Percentiles rank a stretch among this genome's conserved stretches.
phyloP scores from a whole-genome alignment of 2,888 invertebrate species.

The Polydrusus pterygomalis region DNA sequence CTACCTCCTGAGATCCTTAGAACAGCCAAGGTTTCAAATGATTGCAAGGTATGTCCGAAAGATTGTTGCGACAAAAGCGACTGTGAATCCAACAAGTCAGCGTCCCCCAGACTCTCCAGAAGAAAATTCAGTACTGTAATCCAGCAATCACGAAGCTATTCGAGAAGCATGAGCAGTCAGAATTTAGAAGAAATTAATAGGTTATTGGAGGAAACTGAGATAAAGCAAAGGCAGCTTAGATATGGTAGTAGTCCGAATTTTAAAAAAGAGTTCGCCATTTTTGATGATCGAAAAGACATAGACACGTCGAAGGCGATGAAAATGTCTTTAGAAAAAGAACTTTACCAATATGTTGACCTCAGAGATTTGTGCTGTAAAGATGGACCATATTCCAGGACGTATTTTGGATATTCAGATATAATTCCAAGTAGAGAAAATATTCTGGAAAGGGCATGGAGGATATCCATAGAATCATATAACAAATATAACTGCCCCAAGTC shows the following conservation, averaged over 20 bases:
- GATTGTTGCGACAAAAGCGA: conserved; percentile 8
- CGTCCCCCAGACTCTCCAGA: neutral
- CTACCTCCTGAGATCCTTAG: conserved; percentile 43
- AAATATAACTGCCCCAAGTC: conserved; percentile 32
- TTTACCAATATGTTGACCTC: conserved; percentile 31
- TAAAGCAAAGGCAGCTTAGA: conserved; percentile 27
- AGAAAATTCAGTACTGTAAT: conserved; percentile 36
- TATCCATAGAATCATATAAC: conserved; percentile 49
- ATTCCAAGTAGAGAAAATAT: conserved; percentile 55
- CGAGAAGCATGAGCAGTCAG: conserved; percentile 47
- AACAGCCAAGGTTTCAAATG: conserved; percentile 31
- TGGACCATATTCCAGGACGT: conserved; percentile 20
- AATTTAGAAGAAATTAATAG: conserved; percentile 57
- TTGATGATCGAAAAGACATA: conserved; percentile 29
- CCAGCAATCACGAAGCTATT: conserved; percentile 47
- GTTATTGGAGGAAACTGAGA: conserved; percentile 57
- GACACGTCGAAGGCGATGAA: conserved; percentile 28
- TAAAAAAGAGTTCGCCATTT: conserved; percentile 27
- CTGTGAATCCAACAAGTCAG: neutral
- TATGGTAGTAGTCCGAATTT: neutral
- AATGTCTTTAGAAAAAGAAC: conserved; percentile 34
- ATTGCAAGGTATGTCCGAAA: conserved; percentile 44
- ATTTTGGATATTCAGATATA: conserved; percentile 51
- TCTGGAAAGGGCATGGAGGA: conserved; percentile 52
- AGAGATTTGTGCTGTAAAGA: conserved; percentile 16